These are phyloP conservation scores for Phasia obesa DNA, from an alignment of 2,888 invertebrate genomes.

Conservation along the genomic window DNA sequence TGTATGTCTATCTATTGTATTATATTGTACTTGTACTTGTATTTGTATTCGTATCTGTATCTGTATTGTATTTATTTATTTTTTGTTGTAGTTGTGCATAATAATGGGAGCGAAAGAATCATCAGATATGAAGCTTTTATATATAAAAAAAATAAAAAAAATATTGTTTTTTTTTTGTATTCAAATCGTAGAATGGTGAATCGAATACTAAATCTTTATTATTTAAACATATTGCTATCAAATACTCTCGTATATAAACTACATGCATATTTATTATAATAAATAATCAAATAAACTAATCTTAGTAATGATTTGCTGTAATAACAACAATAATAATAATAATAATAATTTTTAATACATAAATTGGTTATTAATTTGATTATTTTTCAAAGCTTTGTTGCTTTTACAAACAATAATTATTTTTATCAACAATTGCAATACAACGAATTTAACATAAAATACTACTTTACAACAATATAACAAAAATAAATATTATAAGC, in stretches of 20 bases:
- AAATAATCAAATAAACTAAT: slow-evolving; percentile 10
- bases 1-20: slow-evolving; percentile 38
- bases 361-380: slow-evolving; percentile 65
- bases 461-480: slow-evolving; percentile 19
- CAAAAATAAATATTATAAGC: slow-evolving; percentile 32
- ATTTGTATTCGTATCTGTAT: slow-evolving; percentile 27
- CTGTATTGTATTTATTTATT: slow-evolving; percentile 31
- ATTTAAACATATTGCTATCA: slow-evolving; percentile 24
- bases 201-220: slow-evolving; percentile 27
- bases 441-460: slow-evolving; percentile 14
- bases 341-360: slow-evolving; percentile 48
- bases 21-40: slow-evolving; percentile 21
- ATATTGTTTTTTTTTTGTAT: slow-evolving; percentile 27
- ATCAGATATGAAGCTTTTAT: slow-evolving; percentile 78
- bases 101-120: slow-evolving; percentile 81
- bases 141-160: too few relatives aligned
- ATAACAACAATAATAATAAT: slow-evolving; percentile 41
- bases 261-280: too few relatives aligned
- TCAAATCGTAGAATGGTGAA: slow-evolving; percentile 53
- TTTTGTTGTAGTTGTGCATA: slow-evolving; percentile 71
- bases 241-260: slow-evolving; percentile 32
- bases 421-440: slow-evolving; percentile 8
- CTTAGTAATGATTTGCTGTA: slow-evolving; percentile 60
- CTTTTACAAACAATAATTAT: slow-evolving; percentile 53
- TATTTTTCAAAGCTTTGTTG: slow-evolving; percentile 67